These are phyloP conservation scores for Brachyrhaphis roseni DNA, from an alignment of 2,797 vertebrate genomes.

Conservation along the genomic window DNA sequence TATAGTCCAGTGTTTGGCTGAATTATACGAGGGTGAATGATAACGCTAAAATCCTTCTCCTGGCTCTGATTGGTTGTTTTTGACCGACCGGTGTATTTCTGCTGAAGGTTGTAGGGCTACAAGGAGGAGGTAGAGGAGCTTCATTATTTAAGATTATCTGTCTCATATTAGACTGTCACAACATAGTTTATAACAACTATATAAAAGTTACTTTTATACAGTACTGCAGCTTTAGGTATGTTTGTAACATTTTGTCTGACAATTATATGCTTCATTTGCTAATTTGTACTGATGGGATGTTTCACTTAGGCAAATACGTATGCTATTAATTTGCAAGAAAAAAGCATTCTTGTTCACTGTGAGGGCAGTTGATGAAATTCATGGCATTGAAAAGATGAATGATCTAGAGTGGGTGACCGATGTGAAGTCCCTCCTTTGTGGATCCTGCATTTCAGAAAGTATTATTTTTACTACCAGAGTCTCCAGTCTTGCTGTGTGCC, in stretches of 20 bases:
- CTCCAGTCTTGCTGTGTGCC: conserved; percentile 26
- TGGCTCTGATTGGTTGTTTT: neutral
- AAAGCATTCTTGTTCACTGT: conserved; percentile 42
- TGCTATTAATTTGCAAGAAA: conserved; percentile 29
- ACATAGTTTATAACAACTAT: too few species aligned
- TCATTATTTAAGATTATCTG: too few species aligned
- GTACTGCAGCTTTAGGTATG: neutral
- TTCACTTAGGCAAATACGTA: too few species aligned
- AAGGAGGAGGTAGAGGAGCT: too few species aligned
- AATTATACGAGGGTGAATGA: neutral
- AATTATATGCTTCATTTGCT: neutral
- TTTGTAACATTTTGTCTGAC: neutral
- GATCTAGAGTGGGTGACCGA: conserved; percentile 41
- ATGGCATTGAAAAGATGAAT: conserved; percentile 40
- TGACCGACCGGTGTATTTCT: neutral
- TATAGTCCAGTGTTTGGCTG: neutral
- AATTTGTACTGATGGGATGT: neutral
- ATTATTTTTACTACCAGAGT: conserved; percentile 25
- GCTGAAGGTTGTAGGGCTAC: too few species aligned
- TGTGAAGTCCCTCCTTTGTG: conserved; percentile 29
- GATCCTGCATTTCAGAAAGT: conserved; percentile 23
- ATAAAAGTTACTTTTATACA: too few species aligned
- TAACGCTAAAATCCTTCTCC: too few species aligned
- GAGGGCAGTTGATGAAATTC: conserved; percentile 37
- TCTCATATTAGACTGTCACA: too few species aligned